phyloP scores from a whole-genome alignment of 2,888 invertebrate genomes.

The Ephialtes manifestator region DNA sequence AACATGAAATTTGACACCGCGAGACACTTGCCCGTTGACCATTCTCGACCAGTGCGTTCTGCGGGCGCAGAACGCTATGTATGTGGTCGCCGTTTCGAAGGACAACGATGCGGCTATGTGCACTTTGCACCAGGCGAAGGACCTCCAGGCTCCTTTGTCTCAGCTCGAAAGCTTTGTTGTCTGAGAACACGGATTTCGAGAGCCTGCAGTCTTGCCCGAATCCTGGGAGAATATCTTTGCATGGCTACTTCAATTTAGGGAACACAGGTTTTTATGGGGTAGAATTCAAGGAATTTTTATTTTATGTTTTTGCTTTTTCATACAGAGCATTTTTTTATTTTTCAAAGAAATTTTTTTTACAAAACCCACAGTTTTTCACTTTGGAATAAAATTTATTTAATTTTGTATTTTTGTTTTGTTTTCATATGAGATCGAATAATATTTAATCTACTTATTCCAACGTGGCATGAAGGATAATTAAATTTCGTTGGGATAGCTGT shows the following conservation, averaged over 20 bases:
- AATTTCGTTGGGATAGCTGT: no score
- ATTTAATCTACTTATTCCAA: no score
- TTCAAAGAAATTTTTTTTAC: no score
- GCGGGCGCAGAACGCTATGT: constrained; percentile 31
- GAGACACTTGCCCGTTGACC: constrained; percentile 39
- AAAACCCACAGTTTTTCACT: no score
- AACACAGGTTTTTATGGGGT: no score
- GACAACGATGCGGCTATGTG: constrained; percentile 32
- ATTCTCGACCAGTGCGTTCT: constrained; percentile 44
- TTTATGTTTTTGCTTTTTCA: no score
- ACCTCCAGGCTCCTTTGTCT: constrained; percentile 64
- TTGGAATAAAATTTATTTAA: no score
- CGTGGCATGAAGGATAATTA: no score
- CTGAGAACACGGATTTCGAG: constrained; percentile 47
- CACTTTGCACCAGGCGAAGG: constrained; percentile 52
- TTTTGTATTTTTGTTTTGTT: no score
- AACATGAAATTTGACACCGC: constrained; percentile 65
- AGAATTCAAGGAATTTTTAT: no score
- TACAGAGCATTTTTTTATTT: no score
- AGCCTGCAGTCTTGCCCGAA: neutral
- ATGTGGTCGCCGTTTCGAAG: constrained; percentile 16
- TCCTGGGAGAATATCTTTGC: constrained; percentile 2
- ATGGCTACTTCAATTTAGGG: neutral
- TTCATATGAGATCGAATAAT: no score
- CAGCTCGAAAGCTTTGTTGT: constrained; percentile 63